Percentiles rank a stretch among this genome's conserved stretches.
Evolutionary conservation across 2,113 vertebrate genomes (phyloP).

Genomic region (Cromileptes altivelis): DNA sequence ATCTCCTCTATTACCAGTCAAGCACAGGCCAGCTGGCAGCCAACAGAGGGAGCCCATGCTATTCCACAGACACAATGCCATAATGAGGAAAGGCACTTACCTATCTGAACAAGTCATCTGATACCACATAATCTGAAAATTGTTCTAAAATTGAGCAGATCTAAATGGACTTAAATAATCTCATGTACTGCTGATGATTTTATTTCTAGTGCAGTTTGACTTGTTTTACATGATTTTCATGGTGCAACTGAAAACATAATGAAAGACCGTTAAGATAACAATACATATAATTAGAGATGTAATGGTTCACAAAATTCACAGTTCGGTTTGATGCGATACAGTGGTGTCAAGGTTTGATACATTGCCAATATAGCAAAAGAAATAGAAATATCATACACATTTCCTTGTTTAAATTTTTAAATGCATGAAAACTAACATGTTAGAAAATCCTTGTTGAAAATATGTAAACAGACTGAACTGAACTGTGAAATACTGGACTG

Average conservation of each 20-base stretch:
- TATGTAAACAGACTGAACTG: no score
- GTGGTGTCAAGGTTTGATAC: no score
- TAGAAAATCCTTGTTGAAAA: no score
- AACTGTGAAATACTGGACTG: no score
- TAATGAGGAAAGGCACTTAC: background rate
- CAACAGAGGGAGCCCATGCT: conserved; percentile 85
- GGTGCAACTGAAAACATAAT: background rate
- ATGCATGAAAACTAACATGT: no score
- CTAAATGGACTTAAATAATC: background rate
- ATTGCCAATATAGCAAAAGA: no score
- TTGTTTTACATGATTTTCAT: background rate
- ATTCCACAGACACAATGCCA: conserved; percentile 54
- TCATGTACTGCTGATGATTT: background rate
- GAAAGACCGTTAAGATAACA: background rate
- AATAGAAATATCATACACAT: no score
- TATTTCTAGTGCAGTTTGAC: background rate
- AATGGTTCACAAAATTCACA: no score
- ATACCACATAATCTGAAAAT: background rate
- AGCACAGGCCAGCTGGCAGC: background rate
- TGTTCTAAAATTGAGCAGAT: background rate
- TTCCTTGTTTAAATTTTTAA: no score
- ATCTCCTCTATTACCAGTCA: background rate
- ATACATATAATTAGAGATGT: background rate
- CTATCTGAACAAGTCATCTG: background rate
- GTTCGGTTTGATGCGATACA: no score